These are phyloP conservation scores for Diadegma fenestrale DNA, from an alignment of 2,888 invertebrate species.

Conservation along the genomic window DNA sequence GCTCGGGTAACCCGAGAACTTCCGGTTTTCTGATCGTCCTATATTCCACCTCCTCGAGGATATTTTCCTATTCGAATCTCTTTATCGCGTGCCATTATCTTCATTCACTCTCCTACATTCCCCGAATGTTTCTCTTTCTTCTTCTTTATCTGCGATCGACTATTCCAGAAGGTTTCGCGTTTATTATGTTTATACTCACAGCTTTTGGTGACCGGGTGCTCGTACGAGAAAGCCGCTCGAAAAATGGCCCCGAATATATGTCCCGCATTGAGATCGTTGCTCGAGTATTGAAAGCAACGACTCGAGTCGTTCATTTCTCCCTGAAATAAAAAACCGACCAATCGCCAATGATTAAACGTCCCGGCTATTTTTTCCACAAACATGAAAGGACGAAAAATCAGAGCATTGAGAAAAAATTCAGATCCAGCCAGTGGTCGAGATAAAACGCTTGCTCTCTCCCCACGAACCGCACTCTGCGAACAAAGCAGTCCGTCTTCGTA, in stretches of 20 bases:
- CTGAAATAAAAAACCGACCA: constrained; percentile 27
- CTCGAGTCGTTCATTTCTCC: constrained; percentile 9
- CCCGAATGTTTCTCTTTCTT: constrained; percentile 6
- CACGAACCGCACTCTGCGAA: not conserved
- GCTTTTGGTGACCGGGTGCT: not conserved
- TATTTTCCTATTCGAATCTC: constrained; percentile 11
- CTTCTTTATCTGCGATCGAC: not conserved
- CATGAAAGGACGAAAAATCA: not conserved
- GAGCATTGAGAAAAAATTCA: not conserved
- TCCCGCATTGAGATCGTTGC: not conserved
- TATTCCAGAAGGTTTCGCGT: not conserved
- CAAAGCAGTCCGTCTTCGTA: not conserved
- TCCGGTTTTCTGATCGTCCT: not conserved
- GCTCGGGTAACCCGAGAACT: not conserved
- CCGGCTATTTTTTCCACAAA: not conserved
- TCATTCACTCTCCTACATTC: not conserved
- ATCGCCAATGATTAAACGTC: constrained; percentile 1
- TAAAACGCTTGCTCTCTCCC: not conserved
- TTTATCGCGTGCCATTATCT: constrained; percentile 14
- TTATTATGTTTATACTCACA: constrained; percentile 30
- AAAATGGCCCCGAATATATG: not conserved
- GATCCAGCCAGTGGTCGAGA: not conserved
- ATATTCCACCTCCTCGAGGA: not conserved
- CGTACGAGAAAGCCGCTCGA: not conserved
- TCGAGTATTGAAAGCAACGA: not conserved